Percentiles rank a stretch among this genome's conserved stretches.
phyloP scores from a whole-genome alignment of 1,140 invertebrate species.

The Calosoma granatense region DNA sequence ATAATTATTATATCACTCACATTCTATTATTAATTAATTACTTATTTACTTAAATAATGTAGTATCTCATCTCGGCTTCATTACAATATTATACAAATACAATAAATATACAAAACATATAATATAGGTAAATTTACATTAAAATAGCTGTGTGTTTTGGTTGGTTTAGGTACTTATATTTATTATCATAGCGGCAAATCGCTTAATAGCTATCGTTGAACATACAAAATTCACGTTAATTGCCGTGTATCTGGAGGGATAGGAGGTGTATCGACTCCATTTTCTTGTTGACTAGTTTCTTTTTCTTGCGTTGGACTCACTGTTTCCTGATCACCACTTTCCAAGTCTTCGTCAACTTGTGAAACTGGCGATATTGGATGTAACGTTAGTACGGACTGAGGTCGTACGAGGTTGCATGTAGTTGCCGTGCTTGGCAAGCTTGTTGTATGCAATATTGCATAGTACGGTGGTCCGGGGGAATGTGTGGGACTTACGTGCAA shows the following conservation, averaged over 20 bases:
- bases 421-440: neutral
- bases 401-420: neutral
- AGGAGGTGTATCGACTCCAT: neutral
- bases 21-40: neutral
- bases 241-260: neutral
- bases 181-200: too few species aligned
- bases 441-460: neutral
- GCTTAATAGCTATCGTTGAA: too few species aligned
- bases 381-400: neutral
- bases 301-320: too few species aligned
- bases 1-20: neutral
- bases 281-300: neutral
- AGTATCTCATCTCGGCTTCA: too few species aligned
- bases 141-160: neutral
- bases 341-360: neutral
- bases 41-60: too few species aligned
- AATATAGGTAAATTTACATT: conserved; percentile 1
- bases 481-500: neutral
- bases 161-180: conserved; percentile 1
- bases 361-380: neutral
- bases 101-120: conserved; percentile 8
- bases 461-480: neutral
- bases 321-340: neutral
- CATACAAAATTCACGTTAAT: neutral
- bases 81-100: neutral